Evolutionary conservation across 2,888 invertebrate genomes (phyloP), one percentile per base, ranked within the genome.

Genomic region (Drosophila dives): DNA sequence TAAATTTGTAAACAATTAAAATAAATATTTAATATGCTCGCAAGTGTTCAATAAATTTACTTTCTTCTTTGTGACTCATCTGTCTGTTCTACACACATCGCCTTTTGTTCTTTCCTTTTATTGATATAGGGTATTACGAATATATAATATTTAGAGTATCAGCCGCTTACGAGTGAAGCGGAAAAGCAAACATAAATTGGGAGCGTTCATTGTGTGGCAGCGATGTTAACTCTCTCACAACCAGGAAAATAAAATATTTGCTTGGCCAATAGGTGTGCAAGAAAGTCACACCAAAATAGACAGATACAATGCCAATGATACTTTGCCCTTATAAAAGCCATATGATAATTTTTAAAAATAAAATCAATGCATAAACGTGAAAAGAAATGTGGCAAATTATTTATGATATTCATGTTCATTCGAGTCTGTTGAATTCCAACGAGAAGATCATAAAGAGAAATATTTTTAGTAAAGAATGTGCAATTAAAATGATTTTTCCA

Each of bases 151-250:
- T 68, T 53, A 32, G 59, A 66, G 58, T 54, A 55, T 59, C 65
- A 62, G 55, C 26, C 62, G 74, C 49, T 77, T 64, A 64, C 54
- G 65, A 72, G 77, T 56, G 60, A 62, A 65, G 71, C 63, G 79
- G 33, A 56, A 79, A 79, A 45, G 60, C 79, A 75, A 75, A 79
- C 64, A 64, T 45, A 64, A 42, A 67, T 50, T 60, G 33, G 50
- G 33, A 48, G 36, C 45, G 34, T 38, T 60, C 40, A 51, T 33
- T 56, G 55, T 59, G 38, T 33, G 48, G 38, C 48, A 42, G 51
- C 70, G 68, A 66, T 69, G 77, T 66, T 68, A 73, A 76, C 71
- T 72, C 69, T 76, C 67, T 62, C 72, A 76, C 72, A 80, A 51
- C 69, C 65, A 70, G 59, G 32, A 34, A 74, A 29, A 26, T 26